Conservation (phyloP, 1,140 invertebrate species). For the Drosophila parvula region DNA sequence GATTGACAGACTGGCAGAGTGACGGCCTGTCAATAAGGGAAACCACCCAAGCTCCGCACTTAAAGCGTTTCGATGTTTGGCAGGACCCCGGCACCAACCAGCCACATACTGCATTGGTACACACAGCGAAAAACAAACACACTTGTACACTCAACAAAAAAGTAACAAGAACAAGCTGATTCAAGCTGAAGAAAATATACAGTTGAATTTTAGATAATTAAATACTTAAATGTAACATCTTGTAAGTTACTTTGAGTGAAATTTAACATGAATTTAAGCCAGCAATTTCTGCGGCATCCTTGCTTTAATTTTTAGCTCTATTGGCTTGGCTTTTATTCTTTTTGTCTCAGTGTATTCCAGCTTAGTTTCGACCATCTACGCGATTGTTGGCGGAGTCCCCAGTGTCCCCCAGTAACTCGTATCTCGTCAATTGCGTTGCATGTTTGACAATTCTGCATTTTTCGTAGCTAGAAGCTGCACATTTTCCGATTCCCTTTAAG, state of each 20-base stretch:
- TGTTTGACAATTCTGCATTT: constrained; percentile 75
- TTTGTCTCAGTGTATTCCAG: not conserved
- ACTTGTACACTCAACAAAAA: not conserved
- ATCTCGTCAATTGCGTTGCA: constrained; percentile 61
- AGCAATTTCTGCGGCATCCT: not conserved
- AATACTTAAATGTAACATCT: not conserved
- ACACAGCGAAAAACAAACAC: constrained; percentile 2
- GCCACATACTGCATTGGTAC: not conserved
- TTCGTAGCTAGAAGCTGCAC: constrained; percentile 35
- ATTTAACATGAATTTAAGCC: too few species aligned
- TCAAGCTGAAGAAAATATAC: too few species aligned
- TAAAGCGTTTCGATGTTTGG: constrained; percentile 61
- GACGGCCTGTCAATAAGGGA: constrained; percentile 50
- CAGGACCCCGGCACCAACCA: constrained; percentile 1
- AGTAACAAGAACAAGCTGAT: not conserved
- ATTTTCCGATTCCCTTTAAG: constrained; percentile 23
- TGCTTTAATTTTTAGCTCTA: not conserved
- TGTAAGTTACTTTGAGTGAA: too few species aligned
- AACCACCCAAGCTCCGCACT: constrained; percentile 14
- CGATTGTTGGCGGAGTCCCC: constrained; percentile 43
- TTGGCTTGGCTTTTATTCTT: not conserved
- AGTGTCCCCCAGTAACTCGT: constrained; percentile 22
- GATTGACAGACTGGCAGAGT: constrained; percentile 43
- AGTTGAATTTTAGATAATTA: not conserved
- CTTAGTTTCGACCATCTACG: constrained; percentile 2